Evolutionary conservation across 2,797 vertebrate species (phyloP), one percentile per base, ranked within the genome.

Genomic region (Pelochelys cantorii): DNA sequence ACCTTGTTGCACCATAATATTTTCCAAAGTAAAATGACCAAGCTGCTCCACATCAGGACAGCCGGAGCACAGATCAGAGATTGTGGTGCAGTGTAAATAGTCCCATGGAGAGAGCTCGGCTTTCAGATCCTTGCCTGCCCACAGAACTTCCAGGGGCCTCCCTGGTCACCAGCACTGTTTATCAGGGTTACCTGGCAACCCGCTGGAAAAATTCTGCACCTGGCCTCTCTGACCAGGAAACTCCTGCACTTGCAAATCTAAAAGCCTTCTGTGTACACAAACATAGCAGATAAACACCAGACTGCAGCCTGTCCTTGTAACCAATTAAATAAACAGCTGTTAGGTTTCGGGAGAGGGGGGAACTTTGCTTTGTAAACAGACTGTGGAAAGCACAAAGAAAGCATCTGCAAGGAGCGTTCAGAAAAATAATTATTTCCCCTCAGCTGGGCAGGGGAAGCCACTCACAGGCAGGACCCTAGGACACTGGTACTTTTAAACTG

Each of bases 141-240:
- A 77, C 89, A 52, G 23, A 48, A 80, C 65, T 88, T 88, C 83
- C 83, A 77, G 15, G 52, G 88, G 17, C 74, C 55, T 94, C 85
- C 93, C 65, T 27, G 65, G 34, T 59, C 81, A 84, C 83, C 15
- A 90, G 48, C 89, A 83, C 87, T 90, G 88, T 95, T 95, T 94
- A 93, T 86, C 81, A 96, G 57, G 37, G 91, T 96, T 96, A 95
- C 97, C 94, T 95, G 94, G 92, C 0, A 65, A 95, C 90, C 96
- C 95, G 96, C 94, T 96, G 92, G 89, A 96, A 74, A 97, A 96
- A 96, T 91, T 96, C 55, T 83, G 29, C 90, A 97, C 95, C 96
- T 97, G 95, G 89, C 78, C 86, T 84, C 81, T 94, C 83, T 56
- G 78, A 62, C 78, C 27, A 88, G 87, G 81, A 92, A 93, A 92